phyloP scores from a whole-genome alignment of 2,797 vertebrate genomes.

The Arrhamphus sclerolepis region DNA sequence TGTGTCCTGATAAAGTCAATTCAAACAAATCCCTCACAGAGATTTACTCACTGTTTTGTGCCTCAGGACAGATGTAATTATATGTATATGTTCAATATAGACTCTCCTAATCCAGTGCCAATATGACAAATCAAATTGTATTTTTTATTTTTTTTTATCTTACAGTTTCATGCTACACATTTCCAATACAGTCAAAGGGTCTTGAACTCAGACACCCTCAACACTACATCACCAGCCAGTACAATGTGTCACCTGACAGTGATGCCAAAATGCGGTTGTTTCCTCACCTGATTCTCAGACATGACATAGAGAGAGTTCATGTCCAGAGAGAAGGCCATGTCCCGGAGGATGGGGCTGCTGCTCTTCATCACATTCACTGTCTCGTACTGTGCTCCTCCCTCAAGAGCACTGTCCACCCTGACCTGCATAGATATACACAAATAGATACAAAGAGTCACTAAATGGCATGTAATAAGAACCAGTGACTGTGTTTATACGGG shows the following conservation, averaged over 20 bases:
- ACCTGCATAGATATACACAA: slow-evolving; percentile 80
- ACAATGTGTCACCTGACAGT: slow-evolving; percentile 39
- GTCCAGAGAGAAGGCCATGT: slow-evolving; percentile 96
- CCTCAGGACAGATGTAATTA: too few relatives aligned
- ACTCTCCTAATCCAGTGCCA: too few relatives aligned
- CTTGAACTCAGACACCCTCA: slow-evolving; percentile 18
- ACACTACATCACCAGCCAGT: slow-evolving; percentile 8
- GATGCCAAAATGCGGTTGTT: slow-evolving; percentile 28
- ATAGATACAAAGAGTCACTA: slow-evolving; percentile 24
- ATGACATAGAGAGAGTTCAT: slow-evolving; percentile 93
- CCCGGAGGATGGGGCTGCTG: slow-evolving; percentile 88
- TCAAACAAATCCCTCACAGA: slow-evolving; percentile 16
- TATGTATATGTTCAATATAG: too few relatives aligned
- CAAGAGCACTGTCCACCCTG: slow-evolving; percentile 88
- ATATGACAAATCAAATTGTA: too few relatives aligned
- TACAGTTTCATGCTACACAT: slow-evolving; percentile 1
- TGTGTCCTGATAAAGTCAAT: slow-evolving; percentile 24
- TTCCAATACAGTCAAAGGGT: slow-evolving; percentile 7
- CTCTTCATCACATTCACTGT: slow-evolving; percentile 91
- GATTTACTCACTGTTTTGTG: background rate
- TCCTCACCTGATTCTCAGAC: slow-evolving; percentile 93
- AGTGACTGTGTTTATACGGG: background rate
- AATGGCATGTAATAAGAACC: slow-evolving; percentile 13
- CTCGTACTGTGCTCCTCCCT: slow-evolving; percentile 92
- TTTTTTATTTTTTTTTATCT: background rate